Evolutionary conservation across 2,888 invertebrate species (phyloP).

Genomic region (Xylocampa areola): DNA sequence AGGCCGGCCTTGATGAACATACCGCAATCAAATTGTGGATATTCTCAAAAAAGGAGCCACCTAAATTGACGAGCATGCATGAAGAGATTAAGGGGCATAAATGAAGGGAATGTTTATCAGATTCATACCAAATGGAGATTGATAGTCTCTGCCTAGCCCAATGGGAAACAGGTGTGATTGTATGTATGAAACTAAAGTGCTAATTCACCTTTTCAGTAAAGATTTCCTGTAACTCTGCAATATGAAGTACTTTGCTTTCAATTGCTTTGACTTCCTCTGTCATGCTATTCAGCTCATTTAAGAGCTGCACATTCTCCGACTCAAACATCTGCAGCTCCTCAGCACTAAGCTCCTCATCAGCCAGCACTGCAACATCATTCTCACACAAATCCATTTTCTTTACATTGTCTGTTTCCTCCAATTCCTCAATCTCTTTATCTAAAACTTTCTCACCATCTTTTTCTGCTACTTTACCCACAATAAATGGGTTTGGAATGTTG

Average conservation of each 20-base stretch:
- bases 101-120: no score
- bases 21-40: no score
- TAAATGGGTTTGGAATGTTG: constrained; percentile 77
- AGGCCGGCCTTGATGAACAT: no score
- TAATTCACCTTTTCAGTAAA: constrained; percentile 97
- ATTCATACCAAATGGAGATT: no score
- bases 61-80: no score
- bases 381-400: constrained; percentile 81
- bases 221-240: constrained; percentile 98
- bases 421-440: constrained; percentile 61
- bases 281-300: constrained; percentile 96
- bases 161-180: no score
- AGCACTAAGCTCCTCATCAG: constrained; percentile 92
- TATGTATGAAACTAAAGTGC: no score
- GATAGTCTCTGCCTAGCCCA: no score
- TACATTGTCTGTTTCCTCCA: constrained; percentile 69
- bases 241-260: constrained; percentile 97
- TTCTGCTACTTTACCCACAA: constrained; percentile 67
- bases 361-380: constrained; percentile 83
- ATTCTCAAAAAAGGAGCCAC: no score
- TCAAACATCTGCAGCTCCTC: constrained; percentile 98
- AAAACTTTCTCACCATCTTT: constrained; percentile 63
- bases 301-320: constrained; percentile 96
- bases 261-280: constrained; percentile 97
- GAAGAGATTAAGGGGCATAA: no score